phyloP scores from a whole-genome alignment of 2,888 invertebrate species.

The Drosophila villosipedis region DNA sequence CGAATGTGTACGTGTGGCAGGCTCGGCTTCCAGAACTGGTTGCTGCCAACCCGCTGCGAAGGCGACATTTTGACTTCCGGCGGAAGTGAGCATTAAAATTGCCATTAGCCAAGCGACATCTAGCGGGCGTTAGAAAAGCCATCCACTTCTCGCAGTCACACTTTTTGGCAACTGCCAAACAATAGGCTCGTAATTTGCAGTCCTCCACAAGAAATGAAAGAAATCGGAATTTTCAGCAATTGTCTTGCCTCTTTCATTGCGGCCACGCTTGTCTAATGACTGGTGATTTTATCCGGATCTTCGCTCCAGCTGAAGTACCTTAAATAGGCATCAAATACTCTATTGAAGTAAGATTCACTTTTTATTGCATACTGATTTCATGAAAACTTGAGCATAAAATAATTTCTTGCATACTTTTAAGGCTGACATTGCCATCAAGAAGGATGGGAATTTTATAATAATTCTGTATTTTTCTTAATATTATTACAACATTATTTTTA shows the following conservation, averaged over 20 bases:
- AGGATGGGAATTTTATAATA: neutral
- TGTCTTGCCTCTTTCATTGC: slow-evolving; percentile 39
- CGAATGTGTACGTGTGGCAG: slow-evolving; percentile 49
- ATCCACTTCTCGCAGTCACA: slow-evolving; percentile 30
- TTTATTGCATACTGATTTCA: neutral
- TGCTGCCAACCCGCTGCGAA: slow-evolving; percentile 61
- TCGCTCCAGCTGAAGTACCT: neutral
- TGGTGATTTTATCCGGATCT: slow-evolving; percentile 7
- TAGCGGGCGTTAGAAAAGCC: slow-evolving; percentile 10
- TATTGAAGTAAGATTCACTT: neutral
- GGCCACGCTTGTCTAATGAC: slow-evolving; percentile 34
- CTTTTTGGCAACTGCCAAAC: slow-evolving; percentile 59
- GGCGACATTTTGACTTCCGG: slow-evolving; percentile 62
- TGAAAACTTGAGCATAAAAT: neutral
- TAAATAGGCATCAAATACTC: neutral
- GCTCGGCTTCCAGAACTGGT: slow-evolving; percentile 25
- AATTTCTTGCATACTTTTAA: neutral
- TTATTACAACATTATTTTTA: neutral
- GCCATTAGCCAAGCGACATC: slow-evolving; percentile 57
- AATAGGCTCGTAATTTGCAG: slow-evolving; percentile 59
- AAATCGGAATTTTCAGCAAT: slow-evolving; percentile 18
- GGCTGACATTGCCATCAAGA: neutral
- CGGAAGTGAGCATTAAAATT: slow-evolving; percentile 75
- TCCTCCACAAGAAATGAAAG: slow-evolving; percentile 9
- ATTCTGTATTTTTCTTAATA: neutral